Percentiles rank a stretch among this genome's conserved stretches.
phyloP scores from a whole-genome alignment of 1,140 invertebrate species.

The Ceratina japonica region DNA sequence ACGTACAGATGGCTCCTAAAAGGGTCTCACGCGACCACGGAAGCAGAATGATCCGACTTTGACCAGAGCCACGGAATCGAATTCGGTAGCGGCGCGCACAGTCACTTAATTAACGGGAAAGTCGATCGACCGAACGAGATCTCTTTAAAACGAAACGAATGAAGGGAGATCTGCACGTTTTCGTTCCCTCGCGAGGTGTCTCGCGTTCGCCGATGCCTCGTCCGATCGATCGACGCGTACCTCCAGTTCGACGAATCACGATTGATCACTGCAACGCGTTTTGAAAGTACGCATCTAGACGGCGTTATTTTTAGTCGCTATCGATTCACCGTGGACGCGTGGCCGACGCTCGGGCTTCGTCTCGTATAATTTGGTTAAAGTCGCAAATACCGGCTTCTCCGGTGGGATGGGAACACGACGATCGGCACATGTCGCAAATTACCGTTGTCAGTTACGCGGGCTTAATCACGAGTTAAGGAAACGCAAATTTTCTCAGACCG shows the following conservation, averaged over 20 bases:
- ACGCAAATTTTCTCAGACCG: neutral
- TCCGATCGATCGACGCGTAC: no score
- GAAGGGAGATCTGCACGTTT: no score
- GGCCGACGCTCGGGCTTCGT: slow-evolving; percentile 17
- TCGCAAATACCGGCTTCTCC: slow-evolving; percentile 8
- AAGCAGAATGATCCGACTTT: neutral
- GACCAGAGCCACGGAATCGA: neutral
- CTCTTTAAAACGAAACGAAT: no score
- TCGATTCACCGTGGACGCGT: no score
- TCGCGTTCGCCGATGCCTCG: no score
- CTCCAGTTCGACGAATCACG: no score
- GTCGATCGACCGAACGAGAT: neutral
- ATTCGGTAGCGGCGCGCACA: neutral
- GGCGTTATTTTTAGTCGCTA: no score
- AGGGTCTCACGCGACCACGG: neutral
- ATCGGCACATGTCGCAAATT: neutral
- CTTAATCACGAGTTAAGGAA: neutral
- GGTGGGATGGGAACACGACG: neutral
- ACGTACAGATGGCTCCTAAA: neutral
- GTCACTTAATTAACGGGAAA: neutral
- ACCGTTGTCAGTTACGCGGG: neutral
- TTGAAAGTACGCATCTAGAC: no score
- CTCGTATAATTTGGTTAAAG: slow-evolving; percentile 33
- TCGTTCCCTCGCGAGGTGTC: no score
- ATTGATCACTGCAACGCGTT: no score